Percentiles rank a stretch among this genome's conserved stretches.
Evolutionary conservation across 1,140 invertebrate genomes (phyloP).

Genomic region (Spodoptera litura): DNA sequence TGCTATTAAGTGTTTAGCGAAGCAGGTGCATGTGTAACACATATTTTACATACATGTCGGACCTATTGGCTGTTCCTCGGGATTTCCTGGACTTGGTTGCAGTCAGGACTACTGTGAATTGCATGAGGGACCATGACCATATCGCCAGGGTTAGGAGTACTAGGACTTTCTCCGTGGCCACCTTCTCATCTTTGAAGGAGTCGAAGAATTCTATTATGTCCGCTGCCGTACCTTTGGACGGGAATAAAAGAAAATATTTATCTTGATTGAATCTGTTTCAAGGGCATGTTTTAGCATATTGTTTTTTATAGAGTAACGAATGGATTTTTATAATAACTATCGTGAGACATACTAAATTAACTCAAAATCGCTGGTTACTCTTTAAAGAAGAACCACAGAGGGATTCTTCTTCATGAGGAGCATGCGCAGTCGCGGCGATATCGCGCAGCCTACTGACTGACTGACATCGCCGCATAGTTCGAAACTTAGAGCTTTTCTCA

Average conservation of each 20-base stretch:
- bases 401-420: too few species aligned
- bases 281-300: too few species aligned
- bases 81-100: constrained; percentile 94
- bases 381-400: too few species aligned
- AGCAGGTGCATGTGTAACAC: constrained; percentile 61
- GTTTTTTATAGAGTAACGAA: too few species aligned
- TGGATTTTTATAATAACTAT: too few species aligned
- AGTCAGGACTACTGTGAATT: constrained; percentile 96
- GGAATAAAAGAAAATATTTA: neutral
- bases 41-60: constrained; percentile 79
- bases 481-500: too few species aligned
- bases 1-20: constrained; percentile 11
- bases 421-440: too few species aligned
- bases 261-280: too few species aligned
- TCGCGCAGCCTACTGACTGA: too few species aligned
- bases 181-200: constrained; percentile 95
- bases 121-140: constrained; percentile 96
- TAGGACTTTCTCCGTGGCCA: constrained; percentile 90
- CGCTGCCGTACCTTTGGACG: constrained; percentile 91
- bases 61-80: constrained; percentile 87
- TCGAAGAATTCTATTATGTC: constrained; percentile 99
- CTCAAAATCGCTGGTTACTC: too few species aligned
- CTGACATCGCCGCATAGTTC: too few species aligned
- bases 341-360: too few species aligned
- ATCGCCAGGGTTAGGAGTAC: constrained; percentile 93